Conservation (phyloP, 2,888 invertebrate genomes). For the Heliconius ismenius region DNA sequence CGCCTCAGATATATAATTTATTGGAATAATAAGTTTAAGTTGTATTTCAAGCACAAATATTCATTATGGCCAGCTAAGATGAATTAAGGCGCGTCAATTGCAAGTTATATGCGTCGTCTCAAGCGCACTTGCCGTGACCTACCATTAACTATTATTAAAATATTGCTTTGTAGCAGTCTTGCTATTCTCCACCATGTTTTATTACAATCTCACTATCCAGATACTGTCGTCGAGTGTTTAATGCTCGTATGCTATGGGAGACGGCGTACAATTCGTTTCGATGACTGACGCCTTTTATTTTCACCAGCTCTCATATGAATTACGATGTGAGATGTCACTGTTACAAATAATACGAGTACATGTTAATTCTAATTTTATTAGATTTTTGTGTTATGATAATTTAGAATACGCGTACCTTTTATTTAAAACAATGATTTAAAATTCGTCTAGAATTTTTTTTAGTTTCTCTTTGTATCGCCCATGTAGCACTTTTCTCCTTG, state of each 20-base stretch:
- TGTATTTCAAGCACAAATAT: slow-evolving; percentile 32
- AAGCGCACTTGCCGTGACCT: slow-evolving; percentile 72
- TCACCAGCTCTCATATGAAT: slow-evolving; percentile 69
- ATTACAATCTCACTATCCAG: slow-evolving; percentile 68
- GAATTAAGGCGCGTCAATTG: slow-evolving; percentile 76
- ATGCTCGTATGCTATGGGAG: slow-evolving; percentile 75
- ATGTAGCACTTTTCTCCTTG: background rate
- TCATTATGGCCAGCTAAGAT: slow-evolving; percentile 65
- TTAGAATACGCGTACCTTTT: too few species aligned
- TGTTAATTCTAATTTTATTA: background rate
- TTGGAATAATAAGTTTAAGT: slow-evolving; percentile 17
- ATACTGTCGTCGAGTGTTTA: slow-evolving; percentile 79
- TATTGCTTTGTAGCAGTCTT: slow-evolving; percentile 75
- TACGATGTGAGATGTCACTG: slow-evolving; percentile 38
- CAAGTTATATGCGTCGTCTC: slow-evolving; percentile 77
- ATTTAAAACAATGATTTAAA: too few species aligned
- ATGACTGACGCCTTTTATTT: slow-evolving; percentile 61
- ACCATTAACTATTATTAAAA: slow-evolving; percentile 81
- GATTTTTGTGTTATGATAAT: too few species aligned
- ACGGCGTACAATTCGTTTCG: slow-evolving; percentile 56
- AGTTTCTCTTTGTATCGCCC: too few species aligned
- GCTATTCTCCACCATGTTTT: slow-evolving; percentile 78
- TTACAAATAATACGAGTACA: slow-evolving; percentile 5
- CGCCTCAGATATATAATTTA: slow-evolving; percentile 8
- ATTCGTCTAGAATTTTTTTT: too few species aligned